Base-by-base conservation (phyloP, 2,797 vertebrate species). In the Trachops cirrhosus region DNA sequence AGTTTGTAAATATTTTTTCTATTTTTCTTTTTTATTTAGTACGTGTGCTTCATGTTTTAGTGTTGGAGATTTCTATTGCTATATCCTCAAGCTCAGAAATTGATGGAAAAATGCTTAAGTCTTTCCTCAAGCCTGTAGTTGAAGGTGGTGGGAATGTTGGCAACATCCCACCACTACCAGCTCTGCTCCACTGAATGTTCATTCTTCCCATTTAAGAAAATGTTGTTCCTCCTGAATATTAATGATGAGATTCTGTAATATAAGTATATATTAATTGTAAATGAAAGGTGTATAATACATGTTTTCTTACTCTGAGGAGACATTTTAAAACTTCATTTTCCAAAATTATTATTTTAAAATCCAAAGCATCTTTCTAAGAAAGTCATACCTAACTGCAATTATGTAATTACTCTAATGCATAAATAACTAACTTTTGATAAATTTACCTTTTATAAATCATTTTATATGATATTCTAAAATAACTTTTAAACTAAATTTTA, bases 401-500 rank as follows among this genome's bases (percentile, higher is more conserved):
- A 22, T 84, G 0, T 88, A 10, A 80, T 59, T 44, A 29, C 15
- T 88, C 5, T 64, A 32, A 73, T 6, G 5, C 16, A 96, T 34
- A 50, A 34, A 34, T 50, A 8, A 34, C 37, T 77, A 71, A 39
- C 9, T 85, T 86, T 68, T 85, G 29, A 62, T 82, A 8, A 78
- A 22, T 77, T 82, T 74, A 80, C 4, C 8, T 64, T 57, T 24
- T 46, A 84, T 92, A 80, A 85, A 37, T 84, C 3, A 70, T 46
- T 68, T 91, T 37, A 50, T 24, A 83, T 68, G 21, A 82, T 93
- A 39, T 75, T 78, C 5, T 48, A 73, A 94, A 80, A 39, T 91
- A 86, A 48, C 2, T 29, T 83, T 82, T 74, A n/a, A 21, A 89
- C 21, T 75, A 75, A 64, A 19, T 70, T 26, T 79, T 82, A 48